phyloP scores from a whole-genome alignment of 2,113 vertebrate species.

The Xenopus laevis region DNA sequence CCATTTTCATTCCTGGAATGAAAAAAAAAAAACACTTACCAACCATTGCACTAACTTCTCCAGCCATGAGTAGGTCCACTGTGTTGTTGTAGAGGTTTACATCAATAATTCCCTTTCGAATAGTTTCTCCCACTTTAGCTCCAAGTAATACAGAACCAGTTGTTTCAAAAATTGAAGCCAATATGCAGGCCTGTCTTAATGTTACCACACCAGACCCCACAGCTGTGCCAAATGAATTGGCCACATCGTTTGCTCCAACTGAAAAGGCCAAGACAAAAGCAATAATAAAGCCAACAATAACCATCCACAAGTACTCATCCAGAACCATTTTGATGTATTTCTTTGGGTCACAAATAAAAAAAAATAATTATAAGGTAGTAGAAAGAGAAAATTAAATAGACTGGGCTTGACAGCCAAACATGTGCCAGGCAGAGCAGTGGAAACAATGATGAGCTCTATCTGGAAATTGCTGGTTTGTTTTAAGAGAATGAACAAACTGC shows the following conservation, averaged over 20 bases:
- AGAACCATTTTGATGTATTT: slow-evolving; percentile 74
- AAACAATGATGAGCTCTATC: slow-evolving; percentile 69
- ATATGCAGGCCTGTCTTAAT: slow-evolving; percentile 90
- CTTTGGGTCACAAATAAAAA: slow-evolving; percentile 52
- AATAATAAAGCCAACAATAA: slow-evolving; percentile 91
- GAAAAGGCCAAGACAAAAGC: slow-evolving; percentile 97
- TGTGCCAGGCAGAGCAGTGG: slow-evolving; percentile 63
- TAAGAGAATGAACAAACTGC: slow-evolving; percentile 77
- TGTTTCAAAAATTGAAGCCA: slow-evolving; percentile 96
- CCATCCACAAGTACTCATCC: slow-evolving; percentile 89
- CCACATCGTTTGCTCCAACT: slow-evolving; percentile 95
- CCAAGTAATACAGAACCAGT: slow-evolving; percentile 93
- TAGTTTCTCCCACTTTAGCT: slow-evolving; percentile 97
- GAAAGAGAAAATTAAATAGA: slow-evolving; percentile 45
- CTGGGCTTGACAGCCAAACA: slow-evolving; percentile 55
- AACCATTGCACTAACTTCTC: slow-evolving; percentile 98
- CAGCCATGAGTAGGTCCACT: slow-evolving; percentile 84
- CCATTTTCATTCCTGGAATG: no score
- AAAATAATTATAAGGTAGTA: slow-evolving; percentile 6
- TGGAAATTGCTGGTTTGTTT: slow-evolving; percentile 71
- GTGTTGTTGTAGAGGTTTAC: slow-evolving; percentile 87
- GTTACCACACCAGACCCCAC: slow-evolving; percentile 96
- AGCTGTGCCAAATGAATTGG: slow-evolving; percentile 95
- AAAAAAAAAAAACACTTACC: slow-evolving; percentile 70
- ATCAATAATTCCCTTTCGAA: slow-evolving; percentile 96